Evolutionary conservation across 2,113 vertebrate genomes (phyloP).

Genomic region (Noctilio leporinus): DNA sequence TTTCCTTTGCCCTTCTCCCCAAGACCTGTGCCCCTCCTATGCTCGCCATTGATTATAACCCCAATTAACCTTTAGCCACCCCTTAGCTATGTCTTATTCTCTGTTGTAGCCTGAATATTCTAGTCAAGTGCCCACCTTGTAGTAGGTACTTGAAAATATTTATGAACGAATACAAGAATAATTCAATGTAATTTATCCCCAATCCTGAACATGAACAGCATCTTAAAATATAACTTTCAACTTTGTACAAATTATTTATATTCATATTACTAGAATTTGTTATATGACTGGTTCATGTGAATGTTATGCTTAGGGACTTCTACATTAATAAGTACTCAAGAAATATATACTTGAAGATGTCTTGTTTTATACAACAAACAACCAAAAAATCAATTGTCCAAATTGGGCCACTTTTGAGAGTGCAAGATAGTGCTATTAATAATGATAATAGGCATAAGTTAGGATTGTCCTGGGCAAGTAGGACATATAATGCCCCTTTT

Average conservation of each 20-base stretch:
- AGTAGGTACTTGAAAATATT: background rate
- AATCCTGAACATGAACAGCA: background rate
- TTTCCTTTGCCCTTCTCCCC: background rate
- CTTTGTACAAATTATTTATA: background rate
- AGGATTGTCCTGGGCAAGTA: background rate
- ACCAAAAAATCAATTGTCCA: background rate
- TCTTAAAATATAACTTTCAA: background rate
- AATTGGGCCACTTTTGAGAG: background rate
- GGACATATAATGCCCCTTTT: background rate
- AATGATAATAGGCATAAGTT: background rate
- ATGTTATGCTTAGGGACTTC: background rate
- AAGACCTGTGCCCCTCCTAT: background rate
- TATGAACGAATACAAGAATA: conserved; percentile 15
- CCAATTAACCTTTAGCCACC: background rate
- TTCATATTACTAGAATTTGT: background rate
- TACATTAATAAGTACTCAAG: background rate
- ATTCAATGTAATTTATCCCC: background rate
- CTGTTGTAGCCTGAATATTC: background rate
- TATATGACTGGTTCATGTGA: background rate
- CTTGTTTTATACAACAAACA: background rate
- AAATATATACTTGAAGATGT: background rate
- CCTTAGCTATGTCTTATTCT: background rate
- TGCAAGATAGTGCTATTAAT: background rate
- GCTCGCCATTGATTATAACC: background rate
- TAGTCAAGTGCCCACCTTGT: background rate